These are phyloP conservation scores for Scaptodrosophila lebanonensis DNA, from an alignment of 1,140 invertebrate species.

Conservation along the genomic window DNA sequence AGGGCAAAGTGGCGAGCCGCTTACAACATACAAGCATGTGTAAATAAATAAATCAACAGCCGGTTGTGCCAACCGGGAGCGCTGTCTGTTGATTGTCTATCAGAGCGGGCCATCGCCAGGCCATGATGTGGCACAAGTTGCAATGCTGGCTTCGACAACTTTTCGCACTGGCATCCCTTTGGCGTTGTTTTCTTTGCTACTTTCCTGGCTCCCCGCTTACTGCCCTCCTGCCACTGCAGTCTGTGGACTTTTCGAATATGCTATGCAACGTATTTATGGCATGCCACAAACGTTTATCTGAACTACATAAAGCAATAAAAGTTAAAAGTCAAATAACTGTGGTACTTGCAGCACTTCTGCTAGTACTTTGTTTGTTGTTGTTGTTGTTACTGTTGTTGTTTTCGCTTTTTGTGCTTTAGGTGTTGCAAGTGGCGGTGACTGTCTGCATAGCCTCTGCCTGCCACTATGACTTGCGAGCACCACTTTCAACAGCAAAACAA, in stretches of 20 bases:
- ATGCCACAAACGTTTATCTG: slow-evolving; percentile 74
- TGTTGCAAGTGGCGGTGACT: slow-evolving; percentile 15
- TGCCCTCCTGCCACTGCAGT: too few species aligned
- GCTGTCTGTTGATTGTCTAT: slow-evolving; percentile 62
- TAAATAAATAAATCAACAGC: slow-evolving; percentile 58
- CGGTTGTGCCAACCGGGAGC: slow-evolving; percentile 2
- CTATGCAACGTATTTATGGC: slow-evolving; percentile 64
- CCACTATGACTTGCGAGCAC: too few species aligned
- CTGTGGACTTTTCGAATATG: background rate
- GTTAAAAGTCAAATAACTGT: slow-evolving; percentile 74
- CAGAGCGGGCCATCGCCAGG: slow-evolving; percentile 56
- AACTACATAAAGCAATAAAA: slow-evolving; percentile 75
- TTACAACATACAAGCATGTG: too few species aligned
- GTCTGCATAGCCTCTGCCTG: too few species aligned
- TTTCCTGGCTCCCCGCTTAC: slow-evolving; percentile 5
- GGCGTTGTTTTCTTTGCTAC: slow-evolving; percentile 38
- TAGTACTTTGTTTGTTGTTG: too few species aligned
- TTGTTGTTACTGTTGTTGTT: slow-evolving; percentile 23
- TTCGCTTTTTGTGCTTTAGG: slow-evolving; percentile 31
- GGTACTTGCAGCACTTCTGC: slow-evolving; percentile 44
- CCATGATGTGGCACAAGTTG: slow-evolving; percentile 6
- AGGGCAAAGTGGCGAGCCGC: slow-evolving; percentile 53
- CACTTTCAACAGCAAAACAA: too few species aligned
- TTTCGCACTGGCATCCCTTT: slow-evolving; percentile 39
- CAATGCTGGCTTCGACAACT: slow-evolving; percentile 18